Percentiles rank a stretch among this genome's conserved stretches.
Conservation (phyloP, 2,113 vertebrate species). For the Jacana jacana region DNA sequence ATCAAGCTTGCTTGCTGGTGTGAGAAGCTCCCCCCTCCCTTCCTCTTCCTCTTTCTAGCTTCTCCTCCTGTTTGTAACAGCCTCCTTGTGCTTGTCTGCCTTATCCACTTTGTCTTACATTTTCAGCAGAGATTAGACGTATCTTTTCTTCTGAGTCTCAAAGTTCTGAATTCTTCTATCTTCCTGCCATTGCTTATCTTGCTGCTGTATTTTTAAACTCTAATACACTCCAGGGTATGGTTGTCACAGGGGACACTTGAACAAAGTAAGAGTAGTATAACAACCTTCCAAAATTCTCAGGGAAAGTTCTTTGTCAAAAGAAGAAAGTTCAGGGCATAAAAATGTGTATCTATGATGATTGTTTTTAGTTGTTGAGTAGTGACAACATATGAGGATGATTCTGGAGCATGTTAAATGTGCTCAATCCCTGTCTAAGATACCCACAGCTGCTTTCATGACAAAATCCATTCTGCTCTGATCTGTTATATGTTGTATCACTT, state of each 20-base stretch:
- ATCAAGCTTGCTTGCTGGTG: not conserved
- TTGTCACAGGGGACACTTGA: slow-evolving; percentile 34
- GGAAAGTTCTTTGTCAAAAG: slow-evolving; percentile 16
- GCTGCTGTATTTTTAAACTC: slow-evolving; percentile 48
- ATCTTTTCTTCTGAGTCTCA: slow-evolving; percentile 26
- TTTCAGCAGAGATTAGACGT: slow-evolving; percentile 59
- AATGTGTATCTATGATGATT: not conserved
- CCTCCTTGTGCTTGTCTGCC: not conserved
- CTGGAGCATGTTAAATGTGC: not conserved
- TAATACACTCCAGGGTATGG: slow-evolving; percentile 24
- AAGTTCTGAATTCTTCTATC: slow-evolving; percentile 55
- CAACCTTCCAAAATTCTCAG: slow-evolving; percentile 10
- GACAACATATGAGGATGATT: not conserved
- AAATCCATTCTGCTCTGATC: not conserved
- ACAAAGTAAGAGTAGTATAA: slow-evolving; percentile 8
- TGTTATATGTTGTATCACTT: not conserved
- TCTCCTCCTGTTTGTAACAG: not conserved
- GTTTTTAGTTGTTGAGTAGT: not conserved
- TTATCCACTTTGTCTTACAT: slow-evolving; percentile 54
- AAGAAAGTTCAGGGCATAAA: slow-evolving; percentile 3
- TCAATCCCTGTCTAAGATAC: not conserved
- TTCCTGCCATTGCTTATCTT: slow-evolving; percentile 51
- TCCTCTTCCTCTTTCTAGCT: not conserved
- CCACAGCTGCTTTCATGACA: not conserved
- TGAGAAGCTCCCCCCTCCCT: slow-evolving; percentile 5